phyloP scores from a whole-genome alignment of 2,797 vertebrate genomes.

The Hirundo rustica region DNA sequence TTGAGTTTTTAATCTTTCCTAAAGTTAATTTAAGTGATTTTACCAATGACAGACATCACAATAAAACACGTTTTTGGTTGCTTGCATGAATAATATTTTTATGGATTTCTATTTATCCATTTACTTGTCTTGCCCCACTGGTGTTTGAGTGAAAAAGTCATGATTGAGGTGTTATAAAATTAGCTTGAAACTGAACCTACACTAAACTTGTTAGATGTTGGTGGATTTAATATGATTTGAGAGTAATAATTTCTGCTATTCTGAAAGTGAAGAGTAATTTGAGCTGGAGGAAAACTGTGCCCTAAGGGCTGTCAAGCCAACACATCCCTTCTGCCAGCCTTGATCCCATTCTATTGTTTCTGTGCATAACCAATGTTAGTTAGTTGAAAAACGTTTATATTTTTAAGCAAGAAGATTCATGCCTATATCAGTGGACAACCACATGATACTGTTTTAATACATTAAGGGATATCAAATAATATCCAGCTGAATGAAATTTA shows the following conservation, averaged over 20 bases:
- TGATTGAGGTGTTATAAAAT: not conserved
- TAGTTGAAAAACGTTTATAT: fast-evolving
- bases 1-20: not conserved
- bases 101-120: not conserved
- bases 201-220: not conserved
- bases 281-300: not conserved
- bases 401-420: not conserved
- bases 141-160: not conserved
- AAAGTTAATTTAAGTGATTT: not conserved
- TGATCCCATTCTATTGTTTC: not conserved
- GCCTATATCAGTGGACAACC: not conserved
- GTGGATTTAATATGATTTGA: not conserved
- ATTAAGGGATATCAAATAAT: not conserved
- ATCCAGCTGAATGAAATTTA: not conserved
- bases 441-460: not conserved
- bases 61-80: not conserved
- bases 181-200: not conserved
- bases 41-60: not conserved
- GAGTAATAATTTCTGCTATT: not conserved
- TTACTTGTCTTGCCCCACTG: not conserved
- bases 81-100: not conserved
- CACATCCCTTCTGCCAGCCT: not conserved
- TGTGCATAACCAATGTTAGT: not conserved
- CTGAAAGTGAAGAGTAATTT: not conserved
- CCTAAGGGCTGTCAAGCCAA: not conserved